These are phyloP conservation scores for Heliconius hewitsoni DNA, from an alignment of 1,140 invertebrate species.

Conservation along the genomic window DNA sequence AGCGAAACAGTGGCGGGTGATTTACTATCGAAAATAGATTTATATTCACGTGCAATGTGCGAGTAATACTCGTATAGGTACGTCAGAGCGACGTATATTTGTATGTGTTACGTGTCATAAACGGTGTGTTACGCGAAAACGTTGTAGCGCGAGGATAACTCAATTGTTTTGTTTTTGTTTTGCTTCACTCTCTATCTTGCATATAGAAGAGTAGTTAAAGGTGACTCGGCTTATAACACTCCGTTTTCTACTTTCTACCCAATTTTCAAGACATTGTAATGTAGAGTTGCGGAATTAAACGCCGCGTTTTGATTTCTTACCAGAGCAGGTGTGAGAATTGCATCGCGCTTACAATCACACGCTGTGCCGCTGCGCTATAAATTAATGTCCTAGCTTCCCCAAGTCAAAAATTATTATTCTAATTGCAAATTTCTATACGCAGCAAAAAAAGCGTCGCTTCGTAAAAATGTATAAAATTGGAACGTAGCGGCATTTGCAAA, in stretches of 20 bases:
- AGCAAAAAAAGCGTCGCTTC: too few species aligned
- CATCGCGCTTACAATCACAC: too few species aligned
- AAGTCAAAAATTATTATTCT: too few species aligned
- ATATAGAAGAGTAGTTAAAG: too few species aligned
- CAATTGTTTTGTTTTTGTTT: not conserved
- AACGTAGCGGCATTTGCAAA: too few species aligned
- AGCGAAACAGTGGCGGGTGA: conserved; percentile 24
- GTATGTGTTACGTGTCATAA: conserved; percentile 3
- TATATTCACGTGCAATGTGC: not conserved
- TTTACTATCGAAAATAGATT: conserved; percentile 22
- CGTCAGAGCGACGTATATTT: not conserved
- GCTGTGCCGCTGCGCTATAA: too few species aligned
- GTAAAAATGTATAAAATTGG: too few species aligned
- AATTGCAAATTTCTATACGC: too few species aligned
- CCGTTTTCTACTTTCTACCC: not conserved
- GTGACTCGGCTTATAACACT: too few species aligned
- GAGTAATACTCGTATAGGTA: conserved; percentile 5
- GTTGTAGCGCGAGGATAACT: not conserved
- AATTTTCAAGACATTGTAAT: not conserved
- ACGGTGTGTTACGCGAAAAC: not conserved
- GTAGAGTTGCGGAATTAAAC: not conserved
- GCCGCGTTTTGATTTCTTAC: not conserved
- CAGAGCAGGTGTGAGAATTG: too few species aligned
- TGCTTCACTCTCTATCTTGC: too few species aligned
- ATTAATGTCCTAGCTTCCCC: too few species aligned